Base-by-base conservation (phyloP, 2,113 vertebrate species). In the Perca flavescens region DNA sequence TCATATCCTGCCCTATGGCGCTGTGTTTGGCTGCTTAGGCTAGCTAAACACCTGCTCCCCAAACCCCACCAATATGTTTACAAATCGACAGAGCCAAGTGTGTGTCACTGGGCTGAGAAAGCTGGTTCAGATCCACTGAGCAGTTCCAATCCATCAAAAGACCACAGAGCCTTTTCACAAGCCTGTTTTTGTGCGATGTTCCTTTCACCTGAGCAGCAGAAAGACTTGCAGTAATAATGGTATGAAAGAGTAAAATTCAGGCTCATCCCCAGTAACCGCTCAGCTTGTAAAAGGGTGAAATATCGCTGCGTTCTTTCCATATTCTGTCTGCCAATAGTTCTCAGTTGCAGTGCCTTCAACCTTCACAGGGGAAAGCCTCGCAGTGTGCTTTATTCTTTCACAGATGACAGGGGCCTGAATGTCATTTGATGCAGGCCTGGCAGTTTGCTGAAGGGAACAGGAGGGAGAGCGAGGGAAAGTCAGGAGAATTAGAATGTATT, bases 401-500 rank as follows among this genome's bases (percentile, higher is more conserved):
- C 71, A 89, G 69, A 81, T 80, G 79, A 83, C 85, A 74, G 72
- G 12, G 80, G 68, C 74, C 75, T 87, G 83, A 82, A 91, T 87
- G 90, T 86, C 88, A 89, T 90, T 85, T 84, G 82, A 84, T 74
- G 86, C 71, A 72, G 83, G 58, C 36, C 73, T 71, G 87, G 62
- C 64, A 50, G 62, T 68, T 62, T 76, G 74, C 70, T 79, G 77
- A 75, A 56, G n/a, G 28, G 60, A 85, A 31, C 47, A 67, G 50
- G 70, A 69, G 9, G 66, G 12, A 68, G 60, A 46, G 62, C 43
- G 73, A 79, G 56, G 63, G 60, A 54, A 84, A 85, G 77, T 78
- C 67, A 15, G 57, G 79, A 87, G 85, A 92, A 92, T 93, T 90
- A 80, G 74, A 93, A 93, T 94, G 88, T 92, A 87, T 91, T 93